Evolutionary conservation across 2,797 vertebrate species (phyloP), one percentile per base, ranked within the genome.

Genomic region (Champsocephalus esox): DNA sequence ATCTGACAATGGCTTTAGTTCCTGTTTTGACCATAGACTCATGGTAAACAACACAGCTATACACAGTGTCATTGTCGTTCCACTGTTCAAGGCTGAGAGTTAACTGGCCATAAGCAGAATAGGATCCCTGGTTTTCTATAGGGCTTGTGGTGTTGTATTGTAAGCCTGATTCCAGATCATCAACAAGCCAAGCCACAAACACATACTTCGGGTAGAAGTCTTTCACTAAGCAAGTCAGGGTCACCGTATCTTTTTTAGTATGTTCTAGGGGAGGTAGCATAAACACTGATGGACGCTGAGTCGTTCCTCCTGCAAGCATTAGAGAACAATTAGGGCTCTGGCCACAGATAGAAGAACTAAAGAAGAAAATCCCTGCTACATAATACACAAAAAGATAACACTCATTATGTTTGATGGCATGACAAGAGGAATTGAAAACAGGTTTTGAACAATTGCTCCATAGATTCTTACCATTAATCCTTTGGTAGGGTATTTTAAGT

Each of bases 31-130:
- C 19, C 19, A 95, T 10, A 4, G 78, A 87, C 70, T 96, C 89
- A 0, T 97, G 96, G 82, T 93, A 70, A 45, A 96, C 93, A 0
- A 52, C 76, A 68, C 95, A 97, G n/a, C 79, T 85, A 54, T 17
- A 95, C 3, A 0, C 0, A 0, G 0, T 0, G 0, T 84, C 81
- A 0, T 0, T 0, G 0, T 75, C 3, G 83, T 82, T 0, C 96
- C 95, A 96, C 0, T 24, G 0, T 0, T 0, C 0, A 9, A 5
- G n/a, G 19, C 0, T 0, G 48, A 95, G 0, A 0, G 11, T 43
- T 43, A 96, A 73, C 68, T 91, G 93, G 90, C 95, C 88, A 83
- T 95, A 96, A 12, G 78, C 69, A 21, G 89, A 94, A 83, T 43
- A 95, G 41, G 38, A 2, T 21, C 74, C 60, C 0, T 65, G 2